Conservation (phyloP, 2,113 vertebrate species). For the Tachysurus vachellii region DNA sequence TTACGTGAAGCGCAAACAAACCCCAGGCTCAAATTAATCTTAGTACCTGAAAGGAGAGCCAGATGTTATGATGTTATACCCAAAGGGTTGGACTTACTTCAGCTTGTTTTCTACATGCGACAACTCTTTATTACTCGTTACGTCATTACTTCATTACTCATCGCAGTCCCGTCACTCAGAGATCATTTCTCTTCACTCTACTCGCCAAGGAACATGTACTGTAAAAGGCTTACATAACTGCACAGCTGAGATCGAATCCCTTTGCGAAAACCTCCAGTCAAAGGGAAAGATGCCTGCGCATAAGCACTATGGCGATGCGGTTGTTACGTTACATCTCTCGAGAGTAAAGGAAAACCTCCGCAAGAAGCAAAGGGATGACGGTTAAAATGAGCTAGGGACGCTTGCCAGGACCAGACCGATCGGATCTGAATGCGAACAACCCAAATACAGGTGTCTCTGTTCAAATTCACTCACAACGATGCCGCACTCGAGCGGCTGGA, state of each 20-base stretch:
- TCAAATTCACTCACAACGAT: not conserved
- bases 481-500: not conserved
- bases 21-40: not conserved
- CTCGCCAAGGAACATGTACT: not conserved
- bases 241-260: not conserved
- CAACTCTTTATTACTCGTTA: not conserved
- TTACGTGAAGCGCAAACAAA: not conserved
- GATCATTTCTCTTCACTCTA: not conserved
- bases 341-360: not conserved
- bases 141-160: not conserved
- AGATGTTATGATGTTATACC: slow-evolving; percentile 16
- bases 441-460: slow-evolving; percentile 5
- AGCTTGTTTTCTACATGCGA: not conserved
- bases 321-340: not conserved
- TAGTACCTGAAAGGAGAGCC: not conserved
- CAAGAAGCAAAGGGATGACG: not conserved
- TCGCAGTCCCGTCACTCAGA: not conserved
- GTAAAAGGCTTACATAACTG: not conserved
- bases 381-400: not conserved
- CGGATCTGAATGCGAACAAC: not conserved
- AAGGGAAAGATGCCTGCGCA: slow-evolving; percentile 28
- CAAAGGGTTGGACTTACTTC: not conserved
- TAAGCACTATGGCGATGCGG: not conserved
- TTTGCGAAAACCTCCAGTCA: not conserved
- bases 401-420: not conserved